phyloP scores from a whole-genome alignment of 2,888 invertebrate species.

The Myathropa florea region DNA sequence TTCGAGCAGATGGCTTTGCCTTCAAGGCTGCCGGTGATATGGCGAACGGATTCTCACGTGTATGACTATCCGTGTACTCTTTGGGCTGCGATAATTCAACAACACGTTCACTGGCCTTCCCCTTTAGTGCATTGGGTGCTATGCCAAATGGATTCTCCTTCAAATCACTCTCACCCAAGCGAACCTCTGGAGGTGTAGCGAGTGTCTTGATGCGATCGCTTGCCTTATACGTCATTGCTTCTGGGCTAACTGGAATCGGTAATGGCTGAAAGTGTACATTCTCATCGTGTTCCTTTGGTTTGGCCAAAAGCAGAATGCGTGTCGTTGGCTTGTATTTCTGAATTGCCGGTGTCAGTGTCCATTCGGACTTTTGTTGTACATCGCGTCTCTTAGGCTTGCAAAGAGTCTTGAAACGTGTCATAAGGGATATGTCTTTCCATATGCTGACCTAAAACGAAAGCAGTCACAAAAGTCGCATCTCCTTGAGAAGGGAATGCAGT shows the following conservation, averaged over 20 bases:
- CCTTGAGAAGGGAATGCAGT: constrained; percentile 9
- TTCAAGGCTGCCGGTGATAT: constrained; percentile 82
- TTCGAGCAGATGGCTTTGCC: constrained; percentile 81
- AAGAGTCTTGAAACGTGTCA: constrained; percentile 74
- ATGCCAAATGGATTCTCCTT: constrained; percentile 82
- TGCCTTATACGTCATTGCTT: constrained; percentile 75
- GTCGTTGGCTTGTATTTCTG: constrained; percentile 68
- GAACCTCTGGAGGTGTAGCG: constrained; percentile 73
- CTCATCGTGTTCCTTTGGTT: constrained; percentile 59
- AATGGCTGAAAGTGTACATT: constrained; percentile 39
- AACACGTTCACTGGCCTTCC: constrained; percentile 80
- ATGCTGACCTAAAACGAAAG: background rate
- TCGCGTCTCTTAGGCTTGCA: constrained; percentile 71
- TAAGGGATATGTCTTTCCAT: constrained; percentile 49
- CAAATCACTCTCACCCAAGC: constrained; percentile 79
- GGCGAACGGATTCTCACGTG: constrained; percentile 80
- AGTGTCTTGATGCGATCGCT: constrained; percentile 74
- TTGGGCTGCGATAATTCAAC: constrained; percentile 81
- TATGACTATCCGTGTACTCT: constrained; percentile 79
- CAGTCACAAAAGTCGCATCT: background rate
- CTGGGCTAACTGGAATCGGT: constrained; percentile 72
- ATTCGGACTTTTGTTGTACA: constrained; percentile 67
- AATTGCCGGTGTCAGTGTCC: constrained; percentile 73
- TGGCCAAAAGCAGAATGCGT: constrained; percentile 59
- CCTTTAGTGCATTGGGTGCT: constrained; percentile 81